Percentiles rank a stretch among this genome's conserved stretches.
phyloP scores from a whole-genome alignment of 2,797 vertebrate genomes.

The Spea hammondii region DNA sequence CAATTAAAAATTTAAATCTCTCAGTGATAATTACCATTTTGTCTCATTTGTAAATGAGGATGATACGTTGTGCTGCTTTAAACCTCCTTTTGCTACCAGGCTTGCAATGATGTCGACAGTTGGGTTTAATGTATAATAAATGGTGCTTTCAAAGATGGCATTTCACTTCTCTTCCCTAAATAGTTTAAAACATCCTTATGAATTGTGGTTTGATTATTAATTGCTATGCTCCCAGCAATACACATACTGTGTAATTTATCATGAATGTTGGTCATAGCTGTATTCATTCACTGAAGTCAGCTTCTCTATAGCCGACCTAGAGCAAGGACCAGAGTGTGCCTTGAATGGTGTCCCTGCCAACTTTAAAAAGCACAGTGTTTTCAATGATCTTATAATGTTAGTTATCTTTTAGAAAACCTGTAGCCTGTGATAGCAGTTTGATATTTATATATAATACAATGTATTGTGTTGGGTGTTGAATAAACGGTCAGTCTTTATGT shows the following conservation, averaged over 20 bases:
- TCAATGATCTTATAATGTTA: too few species aligned
- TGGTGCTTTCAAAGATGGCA: constrained; percentile 14
- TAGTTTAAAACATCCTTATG: background rate
- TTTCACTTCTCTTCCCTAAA: background rate
- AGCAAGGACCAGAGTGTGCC: too few species aligned
- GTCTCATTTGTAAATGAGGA: constrained; percentile 53
- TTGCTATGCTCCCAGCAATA: constrained; percentile 7
- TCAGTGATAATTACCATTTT: constrained; percentile 55
- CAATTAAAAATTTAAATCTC: constrained; percentile 46
- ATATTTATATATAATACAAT: too few species aligned
- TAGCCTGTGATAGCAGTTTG: too few species aligned
- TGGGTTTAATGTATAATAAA: constrained; percentile 32
- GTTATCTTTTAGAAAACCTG: too few species aligned
- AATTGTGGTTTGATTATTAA: background rate
- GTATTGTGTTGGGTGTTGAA: too few species aligned
- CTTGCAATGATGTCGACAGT: constrained; percentile 6
- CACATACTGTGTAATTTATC: background rate
- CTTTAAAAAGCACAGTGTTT: too few species aligned
- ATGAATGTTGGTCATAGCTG: background rate
- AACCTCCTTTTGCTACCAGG: constrained; percentile 50
- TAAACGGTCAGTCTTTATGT: too few species aligned
- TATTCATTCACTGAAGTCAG: background rate
- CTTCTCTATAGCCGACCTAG: background rate
- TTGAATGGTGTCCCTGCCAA: too few species aligned
- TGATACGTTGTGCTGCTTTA: constrained; percentile 40